Percentiles rank a stretch among this genome's conserved stretches.
Evolutionary conservation across 2,888 invertebrate genomes (phyloP).

Genomic region (Rhamphomyia laevipes): DNA sequence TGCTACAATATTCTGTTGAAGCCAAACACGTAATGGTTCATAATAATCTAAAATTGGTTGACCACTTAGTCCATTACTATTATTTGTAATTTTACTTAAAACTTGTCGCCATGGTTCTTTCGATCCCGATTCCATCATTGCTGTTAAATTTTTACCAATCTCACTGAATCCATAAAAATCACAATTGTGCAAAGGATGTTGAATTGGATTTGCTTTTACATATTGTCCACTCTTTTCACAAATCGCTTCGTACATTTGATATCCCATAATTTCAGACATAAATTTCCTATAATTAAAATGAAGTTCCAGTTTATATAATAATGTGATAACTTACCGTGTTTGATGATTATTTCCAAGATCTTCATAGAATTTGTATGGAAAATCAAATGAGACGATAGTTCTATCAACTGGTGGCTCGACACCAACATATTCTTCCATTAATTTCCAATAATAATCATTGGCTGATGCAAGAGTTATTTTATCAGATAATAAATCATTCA

Average conservation of each 20-base stretch:
- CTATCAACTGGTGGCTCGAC: slow-evolving; percentile 48
- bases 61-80: slow-evolving; percentile 57
- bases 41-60: slow-evolving; percentile 46
- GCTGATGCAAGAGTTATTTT: slow-evolving; percentile 42
- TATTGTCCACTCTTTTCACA: slow-evolving; percentile 52
- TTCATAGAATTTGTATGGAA: slow-evolving; percentile 57
- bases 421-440: slow-evolving; percentile 47
- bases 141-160: slow-evolving; percentile 44
- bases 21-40: slow-evolving; percentile 46
- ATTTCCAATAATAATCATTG: slow-evolving; percentile 51
- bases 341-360: slow-evolving; percentile 22
- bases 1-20: slow-evolving; percentile 41
- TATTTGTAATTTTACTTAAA: slow-evolving; percentile 58
- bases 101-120: slow-evolving; percentile 51
- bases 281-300: slow-evolving; percentile 44
- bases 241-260: slow-evolving; percentile 46
- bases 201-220: slow-evolving; percentile 41
- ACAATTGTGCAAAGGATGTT: slow-evolving; percentile 48
- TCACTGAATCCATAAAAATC: slow-evolving; percentile 51
- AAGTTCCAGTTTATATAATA: slow-evolving; percentile 14
- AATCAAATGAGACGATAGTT: slow-evolving; percentile 51
- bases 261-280: slow-evolving; percentile 62
- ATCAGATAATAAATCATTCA: slow-evolving; percentile 47
- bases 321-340: slow-evolving; percentile 19
- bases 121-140: slow-evolving; percentile 43